These are phyloP conservation scores for Thinocorus orbignyianus DNA, from an alignment of 2,113 vertebrate genomes.

Conservation along the genomic window DNA sequence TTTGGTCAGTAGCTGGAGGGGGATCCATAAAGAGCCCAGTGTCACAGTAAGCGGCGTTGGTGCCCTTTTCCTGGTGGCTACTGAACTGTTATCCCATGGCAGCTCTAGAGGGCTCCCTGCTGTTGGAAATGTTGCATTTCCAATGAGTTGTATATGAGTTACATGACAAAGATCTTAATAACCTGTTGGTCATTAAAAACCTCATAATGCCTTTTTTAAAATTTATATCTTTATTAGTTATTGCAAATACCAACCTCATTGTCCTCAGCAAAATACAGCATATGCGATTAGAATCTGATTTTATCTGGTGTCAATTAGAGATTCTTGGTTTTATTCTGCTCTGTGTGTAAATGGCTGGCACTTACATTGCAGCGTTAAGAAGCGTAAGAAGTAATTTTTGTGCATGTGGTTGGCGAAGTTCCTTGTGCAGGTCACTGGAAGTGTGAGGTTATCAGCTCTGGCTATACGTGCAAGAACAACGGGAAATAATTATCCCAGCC, in stretches of 20 bases:
- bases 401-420: neutral
- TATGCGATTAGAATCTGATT: conserved; percentile 24
- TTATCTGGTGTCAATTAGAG: neutral
- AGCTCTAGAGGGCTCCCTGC: conserved; percentile 69
- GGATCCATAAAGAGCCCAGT: rapidly evolving
- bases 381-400: neutral
- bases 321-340: neutral
- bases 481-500: neutral
- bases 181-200: conserved; percentile 25
- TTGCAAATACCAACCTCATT: neutral
- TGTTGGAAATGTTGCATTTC: conserved; percentile 46
- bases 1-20: neutral
- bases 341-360: neutral
- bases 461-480: neutral
- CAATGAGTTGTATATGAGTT: neutral
- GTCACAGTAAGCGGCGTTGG: neutral
- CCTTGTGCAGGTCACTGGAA: neutral
- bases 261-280: conserved; percentile 3
- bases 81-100: conserved; percentile 15
- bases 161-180: neutral
- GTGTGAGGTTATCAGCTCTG: neutral
- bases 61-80: conserved; percentile 17
- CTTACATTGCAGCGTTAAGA: neutral
- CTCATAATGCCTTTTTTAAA: neutral
- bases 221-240: no score